These are phyloP conservation scores for Trinorchestia longiramus DNA, from an alignment of 1,140 invertebrate genomes.

Conservation along the genomic window DNA sequence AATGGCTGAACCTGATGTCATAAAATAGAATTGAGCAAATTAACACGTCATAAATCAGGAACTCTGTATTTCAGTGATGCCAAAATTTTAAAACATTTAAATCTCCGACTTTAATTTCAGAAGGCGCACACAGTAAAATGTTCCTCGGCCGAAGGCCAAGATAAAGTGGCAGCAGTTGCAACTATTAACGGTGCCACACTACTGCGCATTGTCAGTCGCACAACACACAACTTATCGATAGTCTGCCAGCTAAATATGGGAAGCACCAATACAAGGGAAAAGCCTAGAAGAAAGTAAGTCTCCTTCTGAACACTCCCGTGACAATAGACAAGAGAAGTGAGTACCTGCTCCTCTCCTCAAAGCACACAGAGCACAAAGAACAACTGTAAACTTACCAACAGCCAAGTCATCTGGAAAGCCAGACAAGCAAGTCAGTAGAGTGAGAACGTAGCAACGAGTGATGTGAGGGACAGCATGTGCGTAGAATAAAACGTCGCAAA, in stretches of 20 bases:
- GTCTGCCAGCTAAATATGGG: too few relatives aligned
- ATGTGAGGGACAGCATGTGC: too few relatives aligned
- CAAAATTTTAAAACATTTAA: not conserved
- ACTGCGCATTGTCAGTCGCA: too few relatives aligned
- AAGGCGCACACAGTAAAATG: not conserved
- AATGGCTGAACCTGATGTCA: not conserved
- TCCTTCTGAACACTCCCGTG: too few relatives aligned
- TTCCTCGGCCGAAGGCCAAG: not conserved
- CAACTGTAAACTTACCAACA: not conserved
- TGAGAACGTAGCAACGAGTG: not conserved
- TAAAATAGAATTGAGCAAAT: not conserved
- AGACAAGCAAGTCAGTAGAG: not conserved
- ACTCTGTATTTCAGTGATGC: not conserved
- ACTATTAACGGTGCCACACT: too few relatives aligned
- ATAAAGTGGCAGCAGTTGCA: not conserved
- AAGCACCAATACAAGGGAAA: too few relatives aligned
- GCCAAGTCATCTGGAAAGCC: not conserved
- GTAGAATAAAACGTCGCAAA: too few relatives aligned
- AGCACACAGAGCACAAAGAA: not conserved
- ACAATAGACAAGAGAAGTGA: too few relatives aligned
- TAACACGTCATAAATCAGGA: not conserved
- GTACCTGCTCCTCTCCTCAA: too few relatives aligned
- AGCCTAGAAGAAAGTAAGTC: too few relatives aligned
- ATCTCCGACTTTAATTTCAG: not conserved
- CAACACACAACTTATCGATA: too few relatives aligned